Conservation (phyloP, 2,113 vertebrate genomes). For the Morone saxatilis region DNA sequence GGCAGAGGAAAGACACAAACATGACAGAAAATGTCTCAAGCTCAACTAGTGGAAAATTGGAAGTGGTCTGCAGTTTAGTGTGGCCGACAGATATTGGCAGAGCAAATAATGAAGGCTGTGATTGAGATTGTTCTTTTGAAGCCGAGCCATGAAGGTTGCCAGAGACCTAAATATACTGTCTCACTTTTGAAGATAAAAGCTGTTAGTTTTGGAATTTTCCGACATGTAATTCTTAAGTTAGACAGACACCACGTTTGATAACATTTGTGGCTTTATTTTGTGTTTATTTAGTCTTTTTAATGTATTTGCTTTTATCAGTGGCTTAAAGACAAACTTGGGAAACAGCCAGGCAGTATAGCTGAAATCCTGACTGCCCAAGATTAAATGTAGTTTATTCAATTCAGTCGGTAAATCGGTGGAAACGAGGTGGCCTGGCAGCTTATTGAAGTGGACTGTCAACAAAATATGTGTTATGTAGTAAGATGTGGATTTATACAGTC, state of each 20-base stretch:
- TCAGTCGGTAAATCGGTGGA: constrained; percentile 41
- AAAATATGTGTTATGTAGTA: constrained; percentile 37
- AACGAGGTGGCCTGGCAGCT: constrained; percentile 43
- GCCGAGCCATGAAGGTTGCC: constrained; percentile 25
- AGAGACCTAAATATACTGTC: constrained; percentile 26
- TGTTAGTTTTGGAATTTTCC: constrained; percentile 8
- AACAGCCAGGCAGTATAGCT: constrained; percentile 17
- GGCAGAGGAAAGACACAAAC: constrained; percentile 45
- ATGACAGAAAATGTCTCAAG: constrained; percentile 38
- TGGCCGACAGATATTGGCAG: constrained; percentile 55
- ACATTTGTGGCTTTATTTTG: constrained; percentile 18
- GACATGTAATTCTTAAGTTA: constrained; percentile 20
- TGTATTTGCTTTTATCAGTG: constrained; percentile 41
- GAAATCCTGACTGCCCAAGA: constrained; percentile 26
- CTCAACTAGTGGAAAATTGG: constrained; percentile 63
- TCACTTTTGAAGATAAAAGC: constrained; percentile 33
- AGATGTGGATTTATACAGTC: constrained; percentile 52
- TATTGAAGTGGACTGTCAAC: constrained; percentile 61
- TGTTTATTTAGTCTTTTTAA: constrained; percentile 23
- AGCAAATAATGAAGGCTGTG: constrained; percentile 53
- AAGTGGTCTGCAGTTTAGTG: constrained; percentile 53
- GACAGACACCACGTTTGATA: constrained; percentile 25
- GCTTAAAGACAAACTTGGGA: constrained; percentile 38
- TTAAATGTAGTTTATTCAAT: constrained; percentile 55
- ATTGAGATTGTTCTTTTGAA: constrained; percentile 66